Percentiles rank a stretch among this genome's conserved stretches.
Conservation (phyloP, 2,797 vertebrate genomes). For the Gymnoscopelus microlampas region DNA sequence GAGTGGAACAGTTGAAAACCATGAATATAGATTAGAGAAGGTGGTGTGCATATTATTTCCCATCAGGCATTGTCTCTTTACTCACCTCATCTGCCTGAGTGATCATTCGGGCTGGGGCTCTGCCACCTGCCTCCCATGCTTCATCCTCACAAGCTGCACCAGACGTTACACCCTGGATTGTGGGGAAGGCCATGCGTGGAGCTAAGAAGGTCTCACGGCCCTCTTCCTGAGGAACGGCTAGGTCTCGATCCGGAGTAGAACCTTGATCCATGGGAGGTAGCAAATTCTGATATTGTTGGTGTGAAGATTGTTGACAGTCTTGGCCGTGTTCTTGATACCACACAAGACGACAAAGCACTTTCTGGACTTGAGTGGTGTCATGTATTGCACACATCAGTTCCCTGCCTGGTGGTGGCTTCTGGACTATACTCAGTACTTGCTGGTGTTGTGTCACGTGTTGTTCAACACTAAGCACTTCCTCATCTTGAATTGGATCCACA, state of each 20-base stretch:
- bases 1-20: conserved; percentile 58
- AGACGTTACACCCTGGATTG: neutral
- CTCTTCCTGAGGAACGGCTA: neutral
- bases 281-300: neutral
- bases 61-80: conserved; percentile 68
- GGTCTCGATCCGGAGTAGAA: neutral
- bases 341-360: too few relatives aligned
- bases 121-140: conserved; percentile 38
- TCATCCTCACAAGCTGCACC: conserved; percentile 35
- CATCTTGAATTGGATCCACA: neutral
- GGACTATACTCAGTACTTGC: too few relatives aligned
- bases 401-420: too few relatives aligned
- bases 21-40: conserved; percentile 71
- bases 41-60: conserved; percentile 62
- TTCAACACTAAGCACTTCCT: neutral
- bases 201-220: neutral
- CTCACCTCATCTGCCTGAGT: conserved; percentile 72
- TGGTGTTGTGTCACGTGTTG: neutral
- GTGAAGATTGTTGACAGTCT: too few relatives aligned
- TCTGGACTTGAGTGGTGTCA: too few relatives aligned
- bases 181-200: neutral
- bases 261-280: neutral
- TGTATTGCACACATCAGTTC: too few relatives aligned
- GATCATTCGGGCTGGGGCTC: conserved; percentile 59
- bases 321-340: too few relatives aligned